These are phyloP conservation scores for Acomys russatus DNA, from an alignment of 2,797 vertebrate species.

Conservation along the genomic window DNA sequence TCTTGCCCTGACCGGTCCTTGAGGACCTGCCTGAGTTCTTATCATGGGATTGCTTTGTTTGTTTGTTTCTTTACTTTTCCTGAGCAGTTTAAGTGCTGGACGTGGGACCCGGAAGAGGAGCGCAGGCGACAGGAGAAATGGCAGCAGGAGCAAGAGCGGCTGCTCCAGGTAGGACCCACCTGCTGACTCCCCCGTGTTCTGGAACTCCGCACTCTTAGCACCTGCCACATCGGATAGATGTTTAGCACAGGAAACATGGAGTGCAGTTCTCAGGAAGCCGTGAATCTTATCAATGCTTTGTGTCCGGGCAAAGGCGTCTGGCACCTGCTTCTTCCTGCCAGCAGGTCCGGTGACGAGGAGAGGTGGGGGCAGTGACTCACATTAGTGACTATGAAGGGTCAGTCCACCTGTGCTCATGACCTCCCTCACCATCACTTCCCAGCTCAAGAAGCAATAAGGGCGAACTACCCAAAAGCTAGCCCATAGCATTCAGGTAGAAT, in stretches of 20 bases:
- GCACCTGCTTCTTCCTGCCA: not conserved
- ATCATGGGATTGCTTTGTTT: conserved; percentile 85
- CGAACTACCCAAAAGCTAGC: not conserved
- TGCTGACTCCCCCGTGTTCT: not conserved
- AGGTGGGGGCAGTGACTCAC: no score
- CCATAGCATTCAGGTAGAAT: not conserved
- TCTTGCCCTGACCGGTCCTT: conserved; percentile 61
- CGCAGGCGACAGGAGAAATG: conserved; percentile 97
- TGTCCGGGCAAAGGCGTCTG: not conserved
- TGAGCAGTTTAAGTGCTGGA: conserved; percentile 94
- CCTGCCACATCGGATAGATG: not conserved
- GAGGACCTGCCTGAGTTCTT: conserved; percentile 87
- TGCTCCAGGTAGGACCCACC: conserved; percentile 94
- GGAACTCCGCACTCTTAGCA: not conserved
- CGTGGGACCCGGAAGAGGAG: conserved; percentile 98
- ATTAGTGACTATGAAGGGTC: not conserved
- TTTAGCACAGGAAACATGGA: not conserved
- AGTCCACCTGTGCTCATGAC: not conserved
- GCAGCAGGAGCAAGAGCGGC: conserved; percentile 97
- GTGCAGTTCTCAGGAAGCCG: not conserved
- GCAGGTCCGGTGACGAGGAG: not conserved
- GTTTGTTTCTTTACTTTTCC: conserved; percentile 83
- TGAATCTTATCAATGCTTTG: not conserved
- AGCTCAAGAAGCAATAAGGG: not conserved
- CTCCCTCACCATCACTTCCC: not conserved